These are phyloP conservation scores for Oasisia sp. DNA, from an alignment of 2,888 invertebrate genomes.

Conservation along the genomic window DNA sequence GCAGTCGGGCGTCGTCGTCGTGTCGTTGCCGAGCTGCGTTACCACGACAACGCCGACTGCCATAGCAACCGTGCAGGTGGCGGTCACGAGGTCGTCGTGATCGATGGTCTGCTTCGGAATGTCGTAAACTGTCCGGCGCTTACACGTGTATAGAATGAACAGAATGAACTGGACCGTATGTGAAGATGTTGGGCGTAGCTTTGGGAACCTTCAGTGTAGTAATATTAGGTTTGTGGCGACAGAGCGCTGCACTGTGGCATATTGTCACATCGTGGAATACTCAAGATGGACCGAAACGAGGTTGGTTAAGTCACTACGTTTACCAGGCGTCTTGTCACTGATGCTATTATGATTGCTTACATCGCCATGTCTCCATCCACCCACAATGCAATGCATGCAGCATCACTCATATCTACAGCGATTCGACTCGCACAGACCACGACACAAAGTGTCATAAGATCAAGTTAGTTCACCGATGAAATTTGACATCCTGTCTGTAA, in stretches of 20 bases:
- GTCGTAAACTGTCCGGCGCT: not conserved
- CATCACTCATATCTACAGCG: too few relatives aligned
- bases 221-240: not conserved
- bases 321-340: not conserved
- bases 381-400: too few relatives aligned
- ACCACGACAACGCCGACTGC: not conserved
- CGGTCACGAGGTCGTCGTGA: not conserved
- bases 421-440: too few relatives aligned
- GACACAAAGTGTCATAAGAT: not conserved
- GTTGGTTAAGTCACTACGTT: not conserved
- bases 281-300: not conserved
- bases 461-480: not conserved
- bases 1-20: constrained; percentile 2
- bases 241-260: not conserved
- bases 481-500: not conserved
- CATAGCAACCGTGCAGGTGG: constrained; percentile 3
- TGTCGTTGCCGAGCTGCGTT: not conserved
- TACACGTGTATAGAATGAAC: not conserved
- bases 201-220: not conserved
- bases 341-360: too few relatives aligned
- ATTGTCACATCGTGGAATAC: not conserved
- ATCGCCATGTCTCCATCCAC: too few relatives aligned
- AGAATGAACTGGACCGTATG: not conserved
- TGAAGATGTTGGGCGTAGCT: not conserved
- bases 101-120: not conserved